Evolutionary conservation across 2,113 vertebrate genomes (phyloP), one percentile per base, ranked within the genome.

Genomic region (Labrus mixtus): DNA sequence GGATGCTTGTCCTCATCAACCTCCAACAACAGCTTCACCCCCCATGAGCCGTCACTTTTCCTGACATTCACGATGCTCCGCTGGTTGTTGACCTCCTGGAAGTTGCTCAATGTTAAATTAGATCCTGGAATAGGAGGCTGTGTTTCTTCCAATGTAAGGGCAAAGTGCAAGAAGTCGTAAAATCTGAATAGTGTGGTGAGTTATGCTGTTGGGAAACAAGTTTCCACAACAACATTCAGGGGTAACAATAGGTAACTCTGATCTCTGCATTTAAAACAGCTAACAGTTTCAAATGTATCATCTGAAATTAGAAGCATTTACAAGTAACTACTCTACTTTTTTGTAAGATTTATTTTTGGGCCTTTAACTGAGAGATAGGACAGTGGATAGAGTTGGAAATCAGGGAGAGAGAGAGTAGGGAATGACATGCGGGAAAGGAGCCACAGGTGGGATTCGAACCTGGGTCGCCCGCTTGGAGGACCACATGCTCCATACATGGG

Each of bases 11-110:
- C 15, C 74, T 67, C 58, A 77, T 70, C 60, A 74, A 51, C 65
- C 66, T 59, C 29, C 29, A 50, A 16, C 60, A 56, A 45, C 57
- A 66, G 63, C 65, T 72, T 76, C n/a, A 8, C 25, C 62, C 87
- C 87, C 85, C 62, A 87, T 36, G 60, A 77, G 65, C 65, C 22
- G 61, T 64, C 23, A 50, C 71, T 67, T 80, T 33, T 60, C 23
- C 33, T 13, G 72, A 73, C 58, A 65, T 41, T 76, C 64, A 68
- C 1, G 8, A 37, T 17, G 56, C 70, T 59, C 25, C 19, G 53
- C 43, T 54, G 67, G 67, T 71, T 50, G 29, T 46, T 78, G 69
- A 70, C 83, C 59, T 78, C 58, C 57, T 50, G 58, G 33, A 48
- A 57, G 51, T 63, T 37, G 59, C 61, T 71, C 61, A 73, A 73